Evolutionary conservation across 1,140 invertebrate species (phyloP).

Genomic region (Leptinotarsa defecta): DNA sequence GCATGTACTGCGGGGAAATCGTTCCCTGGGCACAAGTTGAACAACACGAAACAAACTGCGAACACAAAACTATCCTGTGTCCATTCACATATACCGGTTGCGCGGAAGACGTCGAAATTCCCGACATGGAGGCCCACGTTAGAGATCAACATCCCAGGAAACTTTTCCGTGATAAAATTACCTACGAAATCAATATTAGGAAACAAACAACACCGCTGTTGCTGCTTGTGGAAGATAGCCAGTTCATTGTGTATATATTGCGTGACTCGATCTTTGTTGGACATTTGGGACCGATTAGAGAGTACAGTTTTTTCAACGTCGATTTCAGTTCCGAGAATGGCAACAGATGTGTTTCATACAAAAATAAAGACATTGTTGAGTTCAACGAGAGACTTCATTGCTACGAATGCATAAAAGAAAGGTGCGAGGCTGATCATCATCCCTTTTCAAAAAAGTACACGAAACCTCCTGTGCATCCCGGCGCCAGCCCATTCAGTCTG

Average conservation of each 20-base stretch:
- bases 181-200: background rate
- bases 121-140: background rate
- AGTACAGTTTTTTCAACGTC: background rate
- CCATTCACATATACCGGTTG: background rate
- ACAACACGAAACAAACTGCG: background rate
- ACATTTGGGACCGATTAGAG: background rate
- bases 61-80: background rate
- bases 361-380: background rate
- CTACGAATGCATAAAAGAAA: background rate
- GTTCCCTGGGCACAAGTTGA: constrained; percentile 1
- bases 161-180: background rate
- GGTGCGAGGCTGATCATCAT: background rate
- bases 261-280: background rate
- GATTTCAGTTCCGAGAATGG: background rate
- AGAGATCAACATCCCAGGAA: background rate
- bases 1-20: background rate
- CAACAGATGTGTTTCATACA: background rate
- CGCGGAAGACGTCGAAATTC: background rate
- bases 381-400: background rate
- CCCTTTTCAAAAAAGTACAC: background rate
- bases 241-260: background rate
- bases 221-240: background rate
- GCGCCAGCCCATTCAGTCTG: background rate
- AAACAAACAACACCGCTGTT: background rate
- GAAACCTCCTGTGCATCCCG: background rate